A percentile compares a stretch with the other conserved stretches of the same genome.
phyloP scores from a whole-genome alignment of 2,113 vertebrate genomes.

The Callionymus lyra region DNA sequence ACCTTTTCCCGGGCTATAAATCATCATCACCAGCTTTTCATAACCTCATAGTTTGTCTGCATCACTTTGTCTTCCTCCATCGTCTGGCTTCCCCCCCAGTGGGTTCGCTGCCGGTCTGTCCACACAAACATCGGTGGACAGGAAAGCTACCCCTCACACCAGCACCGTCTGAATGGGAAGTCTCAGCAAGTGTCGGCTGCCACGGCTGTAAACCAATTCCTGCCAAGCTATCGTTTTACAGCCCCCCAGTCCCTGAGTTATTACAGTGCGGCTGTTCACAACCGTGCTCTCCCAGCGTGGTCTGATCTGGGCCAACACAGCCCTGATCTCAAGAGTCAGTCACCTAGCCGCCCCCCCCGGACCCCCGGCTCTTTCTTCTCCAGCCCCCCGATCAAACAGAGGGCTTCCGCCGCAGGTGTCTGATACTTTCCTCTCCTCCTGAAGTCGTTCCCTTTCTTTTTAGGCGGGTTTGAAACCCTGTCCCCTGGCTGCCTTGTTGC shows the following conservation, averaged over 20 bases:
- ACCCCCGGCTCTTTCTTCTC: neutral
- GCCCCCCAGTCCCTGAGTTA: slow-evolving; percentile 58
- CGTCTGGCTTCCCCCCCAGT: slow-evolving; percentile 24
- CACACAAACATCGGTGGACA: slow-evolving; percentile 47
- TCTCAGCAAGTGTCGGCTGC: slow-evolving; percentile 45
- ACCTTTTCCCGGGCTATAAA: slow-evolving; percentile 20
- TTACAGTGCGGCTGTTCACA: slow-evolving; percentile 48
- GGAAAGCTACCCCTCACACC: slow-evolving; percentile 66
- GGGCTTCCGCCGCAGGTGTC: slow-evolving; percentile 53
- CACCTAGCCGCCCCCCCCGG: slow-evolving; percentile 18
- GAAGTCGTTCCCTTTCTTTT: slow-evolving; percentile 49
- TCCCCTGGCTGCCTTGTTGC: slow-evolving; percentile 11
- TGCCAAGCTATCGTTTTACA: slow-evolving; percentile 65
- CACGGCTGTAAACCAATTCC: slow-evolving; percentile 61
- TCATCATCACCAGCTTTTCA: slow-evolving; percentile 41
- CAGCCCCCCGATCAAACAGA: slow-evolving; percentile 22
- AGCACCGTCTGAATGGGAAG: slow-evolving; percentile 60
- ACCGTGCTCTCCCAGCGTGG: slow-evolving; percentile 24
- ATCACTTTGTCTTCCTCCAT: slow-evolving; percentile 37
- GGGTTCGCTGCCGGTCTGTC: slow-evolving; percentile 22
- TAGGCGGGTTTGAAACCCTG: slow-evolving; percentile 43
- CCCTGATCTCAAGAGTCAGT: slow-evolving; percentile 24
- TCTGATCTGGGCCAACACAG: slow-evolving; percentile 26
- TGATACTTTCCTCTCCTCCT: slow-evolving; percentile 44
- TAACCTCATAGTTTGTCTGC: slow-evolving; percentile 36